Conservation (phyloP, 2,113 vertebrate genomes). For the Corydoras maculifer region DNA sequence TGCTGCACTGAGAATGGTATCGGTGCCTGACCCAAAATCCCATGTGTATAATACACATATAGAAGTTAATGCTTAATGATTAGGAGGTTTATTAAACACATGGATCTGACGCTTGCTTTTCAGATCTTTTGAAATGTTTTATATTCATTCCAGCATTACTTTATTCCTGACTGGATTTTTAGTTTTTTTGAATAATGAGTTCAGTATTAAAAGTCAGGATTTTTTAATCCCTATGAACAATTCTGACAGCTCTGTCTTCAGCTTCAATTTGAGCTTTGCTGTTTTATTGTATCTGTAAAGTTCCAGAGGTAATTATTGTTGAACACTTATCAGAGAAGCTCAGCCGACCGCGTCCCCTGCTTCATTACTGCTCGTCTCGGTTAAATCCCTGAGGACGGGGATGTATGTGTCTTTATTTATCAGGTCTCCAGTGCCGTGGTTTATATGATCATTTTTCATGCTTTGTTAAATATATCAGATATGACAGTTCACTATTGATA, state of each 20-base stretch:
- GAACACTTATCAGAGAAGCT: slow-evolving; percentile 1
- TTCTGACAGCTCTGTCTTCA: slow-evolving; percentile 3
- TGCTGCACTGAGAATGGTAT: too few relatives aligned
- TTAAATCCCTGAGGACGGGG: too few relatives aligned
- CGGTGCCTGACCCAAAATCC: too few relatives aligned
- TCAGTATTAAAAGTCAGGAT: slow-evolving; percentile 23
- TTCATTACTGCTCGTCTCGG: neutral
- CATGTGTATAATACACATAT: too few relatives aligned
- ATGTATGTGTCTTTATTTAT: too few relatives aligned
- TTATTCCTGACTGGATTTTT: neutral
- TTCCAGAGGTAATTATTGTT: neutral
- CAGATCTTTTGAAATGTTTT: neutral
- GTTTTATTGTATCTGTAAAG: slow-evolving; percentile 16
- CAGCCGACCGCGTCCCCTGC: too few relatives aligned
- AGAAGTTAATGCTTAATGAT: too few relatives aligned
- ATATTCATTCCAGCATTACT: neutral
- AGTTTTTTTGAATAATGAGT: slow-evolving; percentile 12
- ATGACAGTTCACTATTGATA: neutral
- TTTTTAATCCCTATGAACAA: slow-evolving; percentile 3
- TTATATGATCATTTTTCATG: too few relatives aligned
- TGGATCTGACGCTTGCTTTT: too few relatives aligned
- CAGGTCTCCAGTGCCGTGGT: too few relatives aligned
- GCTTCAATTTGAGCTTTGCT: slow-evolving; percentile 13
- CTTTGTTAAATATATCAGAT: too few relatives aligned
- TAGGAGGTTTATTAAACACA: too few relatives aligned